Evolutionary conservation across 1,140 invertebrate species (phyloP), one percentile per base, ranked within the genome.

Genomic region (Manduca sexta): DNA sequence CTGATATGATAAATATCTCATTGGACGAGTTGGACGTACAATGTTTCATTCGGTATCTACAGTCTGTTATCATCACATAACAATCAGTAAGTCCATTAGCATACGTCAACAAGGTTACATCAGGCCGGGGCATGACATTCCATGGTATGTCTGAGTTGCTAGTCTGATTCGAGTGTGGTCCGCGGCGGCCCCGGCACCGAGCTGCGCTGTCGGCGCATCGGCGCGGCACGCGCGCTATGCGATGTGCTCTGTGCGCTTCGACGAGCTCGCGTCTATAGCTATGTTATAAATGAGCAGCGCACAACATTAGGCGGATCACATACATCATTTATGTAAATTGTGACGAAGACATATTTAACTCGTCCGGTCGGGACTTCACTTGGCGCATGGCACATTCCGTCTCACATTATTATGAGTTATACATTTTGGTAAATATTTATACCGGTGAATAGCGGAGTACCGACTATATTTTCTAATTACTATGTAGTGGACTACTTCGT

Each of bases 301-400:
- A 52, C 74, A 51, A 74, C 58, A 83, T 85, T 85, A 85, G 82
- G 77, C 82, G 76, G 71, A 73, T 80, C 75, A 59, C 74, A 85
- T 85, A 83, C 74, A 85, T 85, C 82, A 85, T 85, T 85, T 85
- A 85, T 85, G 82, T 85, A 83, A 85, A 85, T 85, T 83, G 59
- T 83, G 82, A 85, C 82, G 82, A 85, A 85, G 82, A 85, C 73
- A 82, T 83, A 85, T 85, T 76, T 76, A 74, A 69, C 66, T 63
- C 64, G 70, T 60, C 61, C 58, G 50, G 52, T 49, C 64, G 64
- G 57, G 72, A 67, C 69, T 75, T 69, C 70, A 69, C 71, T 74
- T 65, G 59, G 71, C 75, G 72, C 73, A 74, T 74, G 70, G 52
- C 44, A 58, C 75, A 84, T 84, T 80, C 78, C 80, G 59, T 54